A percentile compares a stretch with the other conserved stretches of the same genome.
Conservation (phyloP, 2,888 invertebrate species). For the Anaspis maculata region DNA sequence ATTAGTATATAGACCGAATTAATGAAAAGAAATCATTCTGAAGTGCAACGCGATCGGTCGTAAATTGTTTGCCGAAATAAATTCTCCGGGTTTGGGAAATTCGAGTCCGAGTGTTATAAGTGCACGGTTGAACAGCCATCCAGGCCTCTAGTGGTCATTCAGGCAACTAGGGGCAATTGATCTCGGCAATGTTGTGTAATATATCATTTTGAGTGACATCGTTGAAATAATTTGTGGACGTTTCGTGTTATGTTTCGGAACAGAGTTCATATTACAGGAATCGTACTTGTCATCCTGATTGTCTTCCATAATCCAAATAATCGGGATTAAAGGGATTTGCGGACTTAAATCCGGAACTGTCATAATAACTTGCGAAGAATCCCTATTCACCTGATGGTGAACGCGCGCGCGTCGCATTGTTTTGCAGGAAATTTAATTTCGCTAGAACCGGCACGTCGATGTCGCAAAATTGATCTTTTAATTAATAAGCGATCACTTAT, state of each 20-base stretch:
- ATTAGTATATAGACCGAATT: no score
- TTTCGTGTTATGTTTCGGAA: constrained; percentile 18
- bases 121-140: constrained; percentile 6
- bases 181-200: constrained; percentile 17
- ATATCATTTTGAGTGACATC: constrained; percentile 22
- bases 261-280: constrained; percentile 14
- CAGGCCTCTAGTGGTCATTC: constrained; percentile 14
- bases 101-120: constrained; percentile 7
- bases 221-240: constrained; percentile 23
- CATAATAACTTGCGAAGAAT: constrained; percentile 2
- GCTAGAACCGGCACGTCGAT: no score
- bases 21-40: no score
- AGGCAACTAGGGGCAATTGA: constrained; percentile 19
- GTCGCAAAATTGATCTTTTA: no score
- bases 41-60: no score
- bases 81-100: constrained; percentile 2
- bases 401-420: neutral
- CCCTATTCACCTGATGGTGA: neutral
- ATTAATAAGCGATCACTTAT: no score
- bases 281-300: constrained; percentile 11
- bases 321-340: constrained; percentile 11
- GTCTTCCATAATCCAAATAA: constrained; percentile 7
- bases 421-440: no score
- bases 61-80: neutral
- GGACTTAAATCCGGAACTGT: constrained; percentile 10